A percentile compares a stretch with the other conserved stretches of the same genome.
phyloP scores from a whole-genome alignment of 1,140 invertebrate genomes.

The Branchinecta lynchi region DNA sequence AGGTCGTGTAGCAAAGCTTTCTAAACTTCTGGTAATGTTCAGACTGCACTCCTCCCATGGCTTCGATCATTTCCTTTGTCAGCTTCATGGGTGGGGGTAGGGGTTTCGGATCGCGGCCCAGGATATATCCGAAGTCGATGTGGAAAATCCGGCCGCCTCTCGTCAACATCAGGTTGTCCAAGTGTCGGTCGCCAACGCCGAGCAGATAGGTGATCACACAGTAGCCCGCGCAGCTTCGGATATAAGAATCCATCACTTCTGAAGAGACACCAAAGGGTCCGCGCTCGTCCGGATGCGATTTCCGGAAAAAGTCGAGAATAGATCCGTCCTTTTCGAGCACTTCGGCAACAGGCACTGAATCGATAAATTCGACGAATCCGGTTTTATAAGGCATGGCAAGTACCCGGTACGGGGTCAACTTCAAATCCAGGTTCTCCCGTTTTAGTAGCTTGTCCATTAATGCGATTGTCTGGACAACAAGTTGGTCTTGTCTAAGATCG shows the following conservation, averaged over 20 bases:
- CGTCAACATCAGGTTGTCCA: constrained; percentile 90
- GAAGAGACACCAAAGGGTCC: constrained; percentile 76
- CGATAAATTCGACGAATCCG: constrained; percentile 91
- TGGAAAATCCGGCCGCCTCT: constrained; percentile 85
- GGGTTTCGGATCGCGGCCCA: constrained; percentile 94
- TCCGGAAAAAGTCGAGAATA: constrained; percentile 78
- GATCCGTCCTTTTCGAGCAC: constrained; percentile 69
- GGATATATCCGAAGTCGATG: constrained; percentile 98
- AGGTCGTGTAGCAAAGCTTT: constrained; percentile 90
- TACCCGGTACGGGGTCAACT: constrained; percentile 83
- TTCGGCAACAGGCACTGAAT: constrained; percentile 81
- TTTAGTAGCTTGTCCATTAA: constrained; percentile 92
- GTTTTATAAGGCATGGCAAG: constrained; percentile 77
- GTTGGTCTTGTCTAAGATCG: constrained; percentile 94
- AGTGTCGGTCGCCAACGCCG: constrained; percentile 92
- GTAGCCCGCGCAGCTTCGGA: constrained; percentile 94
- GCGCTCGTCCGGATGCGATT: constrained; percentile 69
- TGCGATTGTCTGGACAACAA: constrained; percentile 93
- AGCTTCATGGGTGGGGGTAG: constrained; percentile 97
- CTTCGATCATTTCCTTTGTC: constrained; percentile 97
- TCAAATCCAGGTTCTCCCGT: constrained; percentile 85
- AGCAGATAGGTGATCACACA: constrained; percentile 96
- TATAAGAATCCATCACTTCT: constrained; percentile 95
- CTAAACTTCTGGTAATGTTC: constrained; percentile 90
- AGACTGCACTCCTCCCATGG: constrained; percentile 85